Evolutionary conservation across 2,113 vertebrate species (phyloP), one percentile per base, ranked within the genome.

Genomic region (Eleginops maclovinus): DNA sequence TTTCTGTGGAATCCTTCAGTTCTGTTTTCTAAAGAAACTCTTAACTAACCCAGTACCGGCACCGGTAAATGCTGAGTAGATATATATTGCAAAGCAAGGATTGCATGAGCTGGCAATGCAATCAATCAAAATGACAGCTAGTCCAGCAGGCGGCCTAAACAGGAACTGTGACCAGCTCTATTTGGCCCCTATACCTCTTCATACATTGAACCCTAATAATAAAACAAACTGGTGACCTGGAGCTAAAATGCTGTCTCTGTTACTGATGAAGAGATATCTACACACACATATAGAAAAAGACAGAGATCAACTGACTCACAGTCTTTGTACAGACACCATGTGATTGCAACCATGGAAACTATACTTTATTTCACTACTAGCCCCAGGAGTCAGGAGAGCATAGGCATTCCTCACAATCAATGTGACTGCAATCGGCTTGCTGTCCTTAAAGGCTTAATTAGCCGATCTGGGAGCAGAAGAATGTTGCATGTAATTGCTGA

Each of bases 371-470:
- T 71, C 49, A 51, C 58, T 49, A 36, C 58, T 53, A 61, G 46
- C 88, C 85, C 81, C 83, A 61, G 71, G 82, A 79, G 85, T 36
- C 28, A 65, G 47, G 43, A 64, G 54, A 87, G 81, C 76, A 82
- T 41, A 28, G 79, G 72, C 65, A 71, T 90, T 74, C 82, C 81
- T 56, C 68, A 83, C 55, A 61, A 75, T 83, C 64, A 81, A 70
- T 79, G 76, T 16, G 19, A 85, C 83, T 67, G 61, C 51, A 72
- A 84, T 83, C 75, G 26, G 68, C 80, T 76, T 19, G 12, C 83
- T 90, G 82, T 94, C 89, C 90, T 86, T 85, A 77, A 36, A 93
- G 91, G 89, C 82, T 86, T 94, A 92, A 93, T 94, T 93, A 93
- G 91, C 76, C 17, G 51, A 86, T 88, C 79, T 68, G 63, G 55